phyloP scores from a whole-genome alignment of 2,797 vertebrate genomes.

The Mus minutoides region DNA sequence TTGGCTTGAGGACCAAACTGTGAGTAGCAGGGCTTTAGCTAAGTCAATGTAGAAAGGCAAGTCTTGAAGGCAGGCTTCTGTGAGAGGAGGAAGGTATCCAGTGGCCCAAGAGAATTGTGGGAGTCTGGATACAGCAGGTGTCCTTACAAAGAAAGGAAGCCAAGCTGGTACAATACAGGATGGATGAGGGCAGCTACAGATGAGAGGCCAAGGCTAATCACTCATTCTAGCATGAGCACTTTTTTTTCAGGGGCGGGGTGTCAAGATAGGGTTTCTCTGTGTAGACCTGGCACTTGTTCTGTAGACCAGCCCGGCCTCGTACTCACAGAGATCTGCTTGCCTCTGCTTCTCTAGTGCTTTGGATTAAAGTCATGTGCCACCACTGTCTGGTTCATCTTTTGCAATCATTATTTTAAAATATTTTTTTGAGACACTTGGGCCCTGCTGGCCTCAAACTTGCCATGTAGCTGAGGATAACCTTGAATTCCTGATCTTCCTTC shows the following conservation, averaged over 20 bases:
- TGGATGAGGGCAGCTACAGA: background rate
- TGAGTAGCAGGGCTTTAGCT: background rate
- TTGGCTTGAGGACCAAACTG: background rate
- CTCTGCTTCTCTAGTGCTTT: background rate
- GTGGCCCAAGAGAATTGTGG: background rate
- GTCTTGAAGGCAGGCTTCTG: background rate
- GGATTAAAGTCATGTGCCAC: background rate
- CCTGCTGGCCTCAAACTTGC: background rate
- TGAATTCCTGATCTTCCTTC: background rate
- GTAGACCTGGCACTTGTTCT: background rate
- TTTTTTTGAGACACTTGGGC: background rate
- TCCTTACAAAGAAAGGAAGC: background rate
- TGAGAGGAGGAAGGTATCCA: background rate
- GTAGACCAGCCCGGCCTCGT: background rate
- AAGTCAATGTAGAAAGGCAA: background rate
- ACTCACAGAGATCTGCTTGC: background rate
- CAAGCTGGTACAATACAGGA: background rate
- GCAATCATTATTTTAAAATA: background rate
- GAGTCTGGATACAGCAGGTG: background rate
- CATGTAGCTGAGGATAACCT: background rate
- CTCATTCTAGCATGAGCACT: background rate
- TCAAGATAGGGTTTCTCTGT: background rate
- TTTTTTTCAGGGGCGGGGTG: background rate
- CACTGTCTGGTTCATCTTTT: background rate
- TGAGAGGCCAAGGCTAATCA: background rate